These are phyloP conservation scores for Sipha flava DNA, from an alignment of 1,140 invertebrate genomes.

Conservation along the genomic window DNA sequence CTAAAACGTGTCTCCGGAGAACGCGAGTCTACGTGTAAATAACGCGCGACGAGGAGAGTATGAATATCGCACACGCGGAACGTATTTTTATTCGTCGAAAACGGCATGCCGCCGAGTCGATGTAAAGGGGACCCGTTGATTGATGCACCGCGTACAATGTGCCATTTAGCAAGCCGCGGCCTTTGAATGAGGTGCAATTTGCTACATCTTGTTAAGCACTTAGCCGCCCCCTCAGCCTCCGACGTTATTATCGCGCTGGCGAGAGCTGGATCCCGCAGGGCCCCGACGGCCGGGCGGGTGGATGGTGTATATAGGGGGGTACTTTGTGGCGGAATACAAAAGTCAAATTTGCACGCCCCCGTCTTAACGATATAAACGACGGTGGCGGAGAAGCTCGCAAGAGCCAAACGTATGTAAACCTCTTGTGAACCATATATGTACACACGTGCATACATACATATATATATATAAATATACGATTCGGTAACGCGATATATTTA, in stretches of 20 bases:
- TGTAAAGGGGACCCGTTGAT: slow-evolving; percentile 21
- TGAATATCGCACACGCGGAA: not conserved
- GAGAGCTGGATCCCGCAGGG: slow-evolving; percentile 27
- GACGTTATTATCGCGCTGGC: slow-evolving; percentile 19
- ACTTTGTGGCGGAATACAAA: slow-evolving; percentile 26
- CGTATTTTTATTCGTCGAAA: not conserved
- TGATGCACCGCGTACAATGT: slow-evolving; percentile 27
- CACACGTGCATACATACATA: too few species aligned
- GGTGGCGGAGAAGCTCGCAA: not conserved
- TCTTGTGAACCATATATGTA: not conserved
- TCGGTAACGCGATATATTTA: not conserved
- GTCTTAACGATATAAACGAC: slow-evolving; percentile 6
- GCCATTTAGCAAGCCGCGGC: slow-evolving; percentile 27
- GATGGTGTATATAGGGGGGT: not conserved
- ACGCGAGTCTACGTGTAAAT: too few species aligned
- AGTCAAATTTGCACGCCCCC: slow-evolving; percentile 20
- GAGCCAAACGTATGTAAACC: not conserved
- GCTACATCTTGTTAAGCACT: slow-evolving; percentile 33
- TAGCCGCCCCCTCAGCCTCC: not conserved
- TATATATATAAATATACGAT: too few species aligned
- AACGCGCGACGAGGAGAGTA: not conserved
- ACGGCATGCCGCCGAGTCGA: not conserved
- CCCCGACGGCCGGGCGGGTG: not conserved
- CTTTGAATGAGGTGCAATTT: slow-evolving; percentile 33
- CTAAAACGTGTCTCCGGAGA: too few species aligned